Base-by-base conservation (phyloP, 2,797 vertebrate genomes). In the Chrysolophus pictus region DNA sequence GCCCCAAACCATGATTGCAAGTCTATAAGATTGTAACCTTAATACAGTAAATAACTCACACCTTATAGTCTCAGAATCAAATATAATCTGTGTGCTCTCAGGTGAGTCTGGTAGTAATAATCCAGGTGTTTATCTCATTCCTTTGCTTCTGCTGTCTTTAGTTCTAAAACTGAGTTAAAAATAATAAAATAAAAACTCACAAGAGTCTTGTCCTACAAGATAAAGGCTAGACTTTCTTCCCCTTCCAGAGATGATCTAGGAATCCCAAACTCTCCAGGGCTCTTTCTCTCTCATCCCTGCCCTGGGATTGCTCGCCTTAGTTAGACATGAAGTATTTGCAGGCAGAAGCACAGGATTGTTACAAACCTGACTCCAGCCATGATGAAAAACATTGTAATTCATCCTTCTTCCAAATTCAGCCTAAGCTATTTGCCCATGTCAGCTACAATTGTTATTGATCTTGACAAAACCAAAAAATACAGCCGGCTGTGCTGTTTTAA, bases 401-500 rank as follows among this genome's bases (percentile, higher is more conserved):
- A 29, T 47, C 46, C 24, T 74, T 13, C 35, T 51, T n/a, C 22
- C 8, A 3, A 67, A 42, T 67, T 58, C 88, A 13, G 4, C 0
- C 0, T 49, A 23, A 83, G n/a, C 5, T 67, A 39, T 89, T 73
- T 87, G 17, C 29, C 31, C 18, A 4, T 86, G 86, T 74, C 77
- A 82, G 59, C 77, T 93, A 53, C 22, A 70, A 68, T 44, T 9
- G 83, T 87, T 77, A 94, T 80, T 67, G 49, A 80, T 91, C 44
- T 80, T 74, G 89, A n/a, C 29, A 58, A 44, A 16, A 64, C 44
- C 53, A 68, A 64, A 90, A 92, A 53, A 91, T 74, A 85, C 58
- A 89, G 47, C 60, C 59, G 44, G 24, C 51, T 87, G 13, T 8
- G 7, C 23, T 44, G n/a, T 31, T 91, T 37, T 88, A 76, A 90